Evolutionary conservation across 2,888 invertebrate genomes (phyloP).

Genomic region (Stenolophus ochropezus): DNA sequence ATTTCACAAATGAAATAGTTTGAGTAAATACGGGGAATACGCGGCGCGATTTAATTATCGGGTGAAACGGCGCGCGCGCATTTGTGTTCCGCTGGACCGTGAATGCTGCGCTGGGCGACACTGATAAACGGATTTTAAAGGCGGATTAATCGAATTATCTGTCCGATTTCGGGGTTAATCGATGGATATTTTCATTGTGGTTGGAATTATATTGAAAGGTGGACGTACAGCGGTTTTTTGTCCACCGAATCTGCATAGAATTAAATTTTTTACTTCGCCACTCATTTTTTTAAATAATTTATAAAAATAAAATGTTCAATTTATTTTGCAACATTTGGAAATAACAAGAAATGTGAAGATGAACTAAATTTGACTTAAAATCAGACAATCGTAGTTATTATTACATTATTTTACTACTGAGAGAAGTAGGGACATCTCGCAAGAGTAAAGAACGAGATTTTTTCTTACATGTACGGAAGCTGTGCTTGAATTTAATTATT

Average conservation of each 20-base stretch:
- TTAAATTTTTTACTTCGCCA: not conserved
- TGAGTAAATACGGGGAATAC: slow-evolving; percentile 56
- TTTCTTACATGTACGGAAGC: too few relatives aligned
- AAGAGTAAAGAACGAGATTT: too few relatives aligned
- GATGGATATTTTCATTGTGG: slow-evolving; percentile 27
- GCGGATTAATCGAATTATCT: slow-evolving; percentile 47
- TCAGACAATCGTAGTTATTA: too few relatives aligned
- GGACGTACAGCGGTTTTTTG: not conserved
- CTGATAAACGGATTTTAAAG: slow-evolving; percentile 53
- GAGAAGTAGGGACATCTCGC: too few relatives aligned
- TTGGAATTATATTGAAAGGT: not conserved
- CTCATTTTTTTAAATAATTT: too few relatives aligned
- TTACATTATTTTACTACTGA: too few relatives aligned
- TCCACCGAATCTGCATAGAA: not conserved
- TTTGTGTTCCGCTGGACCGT: slow-evolving; percentile 34
- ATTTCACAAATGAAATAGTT: slow-evolving; percentile 54
- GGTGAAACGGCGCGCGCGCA: slow-evolving; percentile 5
- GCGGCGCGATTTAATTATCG: slow-evolving; percentile 47
- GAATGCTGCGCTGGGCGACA: slow-evolving; percentile 14
- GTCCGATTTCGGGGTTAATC: slow-evolving; percentile 30
- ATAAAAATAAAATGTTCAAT: too few relatives aligned
- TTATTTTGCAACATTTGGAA: too few relatives aligned
- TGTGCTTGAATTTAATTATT: too few relatives aligned
- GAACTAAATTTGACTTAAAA: too few relatives aligned
- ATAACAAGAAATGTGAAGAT: too few relatives aligned